A percentile compares a stretch with the other conserved stretches of the same genome.
phyloP scores from a whole-genome alignment of 23 tunicate genomes.

The Trididemnum clinides region DNA sequence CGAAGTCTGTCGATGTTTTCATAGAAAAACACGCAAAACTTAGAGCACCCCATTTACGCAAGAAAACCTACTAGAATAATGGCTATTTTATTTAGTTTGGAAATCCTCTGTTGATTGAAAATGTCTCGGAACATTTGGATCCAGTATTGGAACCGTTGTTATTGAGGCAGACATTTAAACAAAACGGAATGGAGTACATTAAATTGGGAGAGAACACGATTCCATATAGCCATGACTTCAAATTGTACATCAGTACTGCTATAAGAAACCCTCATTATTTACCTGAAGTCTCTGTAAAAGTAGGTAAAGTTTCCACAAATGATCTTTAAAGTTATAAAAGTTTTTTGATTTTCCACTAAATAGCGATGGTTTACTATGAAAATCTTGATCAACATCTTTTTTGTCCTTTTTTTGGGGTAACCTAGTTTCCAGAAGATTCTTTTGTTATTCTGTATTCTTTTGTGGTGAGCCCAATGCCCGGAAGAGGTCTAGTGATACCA shows the following conservation, averaged over 20 bases:
- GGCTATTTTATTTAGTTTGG: constrained; percentile 52
- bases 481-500: too few species aligned
- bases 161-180: constrained; percentile 87
- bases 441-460: too few species aligned
- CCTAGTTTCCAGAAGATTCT: too few species aligned
- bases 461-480: too few species aligned
- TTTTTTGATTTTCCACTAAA: too few species aligned
- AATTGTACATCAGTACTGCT: constrained; percentile 82
- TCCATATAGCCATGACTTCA: constrained; percentile 90
- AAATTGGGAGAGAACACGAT: constrained; percentile 83
- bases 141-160: constrained; percentile 78
- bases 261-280: constrained; percentile 85
- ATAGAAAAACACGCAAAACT: too few species aligned
- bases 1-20: too few species aligned
- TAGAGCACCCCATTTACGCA: too few species aligned
- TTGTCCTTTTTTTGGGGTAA: too few species aligned
- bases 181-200: constrained; percentile 88
- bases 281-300: constrained; percentile 92
- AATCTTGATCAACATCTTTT: too few species aligned
- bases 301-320: neutral
- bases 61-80: too few species aligned
- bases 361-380: too few species aligned
- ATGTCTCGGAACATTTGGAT: constrained; percentile 75
- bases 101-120: constrained; percentile 81
- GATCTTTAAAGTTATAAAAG: neutral